Evolutionary conservation across 2,113 vertebrate species (phyloP).

Genomic region (Corydoras maculifer): DNA sequence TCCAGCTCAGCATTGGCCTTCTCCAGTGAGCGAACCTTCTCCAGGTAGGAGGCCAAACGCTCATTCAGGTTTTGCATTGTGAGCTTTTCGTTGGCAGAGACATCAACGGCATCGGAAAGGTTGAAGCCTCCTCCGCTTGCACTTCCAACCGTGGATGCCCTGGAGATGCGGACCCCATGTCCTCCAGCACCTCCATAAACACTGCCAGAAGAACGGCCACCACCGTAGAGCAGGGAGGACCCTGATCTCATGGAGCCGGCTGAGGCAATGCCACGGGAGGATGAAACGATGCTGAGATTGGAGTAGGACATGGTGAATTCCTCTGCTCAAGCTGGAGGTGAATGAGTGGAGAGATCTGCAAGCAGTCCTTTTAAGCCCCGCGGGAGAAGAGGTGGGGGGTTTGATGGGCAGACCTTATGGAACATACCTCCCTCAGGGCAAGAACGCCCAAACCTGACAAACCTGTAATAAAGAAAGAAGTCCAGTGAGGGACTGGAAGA

Average conservation of each 20-base stretch:
- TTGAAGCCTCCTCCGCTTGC: constrained; percentile 39
- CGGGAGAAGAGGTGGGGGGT: not conserved
- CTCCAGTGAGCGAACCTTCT: constrained; percentile 43
- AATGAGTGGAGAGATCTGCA: not conserved
- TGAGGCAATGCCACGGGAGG: not conserved
- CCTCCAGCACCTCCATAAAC: constrained; percentile 51
- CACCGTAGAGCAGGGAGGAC: not conserved
- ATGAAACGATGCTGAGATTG: constrained; percentile 5
- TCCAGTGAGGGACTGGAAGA: not conserved
- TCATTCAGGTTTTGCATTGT: constrained; percentile 46
- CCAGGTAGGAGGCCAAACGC: constrained; percentile 45
- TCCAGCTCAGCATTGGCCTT: constrained; percentile 40
- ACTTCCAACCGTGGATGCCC: not conserved
- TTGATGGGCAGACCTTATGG: not conserved
- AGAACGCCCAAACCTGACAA: constrained; percentile 21
- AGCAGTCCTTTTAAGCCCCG: constrained; percentile 20
- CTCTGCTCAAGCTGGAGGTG: constrained; percentile 30
- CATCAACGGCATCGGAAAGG: constrained; percentile 3
- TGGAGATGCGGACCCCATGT: constrained; percentile 42
- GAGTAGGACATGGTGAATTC: constrained; percentile 27
- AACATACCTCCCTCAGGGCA: constrained; percentile 14
- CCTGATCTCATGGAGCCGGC: constrained; percentile 5
- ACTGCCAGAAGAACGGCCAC: constrained; percentile 32
- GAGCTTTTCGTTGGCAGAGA: constrained; percentile 32
- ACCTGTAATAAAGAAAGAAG: constrained; percentile 17